Percentiles rank a stretch among this genome's conserved stretches.
phyloP scores from a whole-genome alignment of 2,113 vertebrate genomes.

The Cheirogaleus medius region DNA sequence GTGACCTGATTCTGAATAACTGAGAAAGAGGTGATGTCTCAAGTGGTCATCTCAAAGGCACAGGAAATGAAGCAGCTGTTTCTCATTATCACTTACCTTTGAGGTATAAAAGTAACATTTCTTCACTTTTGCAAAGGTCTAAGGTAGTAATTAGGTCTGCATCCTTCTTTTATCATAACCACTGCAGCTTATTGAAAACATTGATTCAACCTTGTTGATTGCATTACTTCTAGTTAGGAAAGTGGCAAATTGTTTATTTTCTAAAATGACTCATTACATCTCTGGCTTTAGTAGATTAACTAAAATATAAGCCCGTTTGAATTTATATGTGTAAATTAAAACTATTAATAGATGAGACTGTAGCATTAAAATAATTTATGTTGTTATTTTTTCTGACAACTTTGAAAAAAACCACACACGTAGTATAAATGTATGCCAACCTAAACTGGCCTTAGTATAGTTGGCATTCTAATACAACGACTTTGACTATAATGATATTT shows the following conservation, averaged over 20 bases:
- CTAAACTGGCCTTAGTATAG: not conserved
- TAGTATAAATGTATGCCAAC: not conserved
- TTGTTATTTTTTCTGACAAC: not conserved
- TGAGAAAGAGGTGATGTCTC: slow-evolving; percentile 55
- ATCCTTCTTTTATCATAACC: slow-evolving; percentile 19
- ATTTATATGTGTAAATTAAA: not conserved
- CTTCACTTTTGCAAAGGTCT: slow-evolving; percentile 33
- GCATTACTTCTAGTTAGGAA: slow-evolving; percentile 41
- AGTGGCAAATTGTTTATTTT: slow-evolving; percentile 29
- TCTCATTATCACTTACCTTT: slow-evolving; percentile 52
- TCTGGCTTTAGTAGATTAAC: not conserved
- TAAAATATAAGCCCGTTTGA: not conserved
- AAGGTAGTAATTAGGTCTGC: not conserved
- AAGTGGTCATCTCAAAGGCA: slow-evolving; percentile 6
- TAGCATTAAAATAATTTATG: not conserved
- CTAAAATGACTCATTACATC: slow-evolving; percentile 52
- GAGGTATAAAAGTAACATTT: slow-evolving; percentile 35
- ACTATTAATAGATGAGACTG: not conserved
- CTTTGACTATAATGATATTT: not conserved
- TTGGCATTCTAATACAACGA: not conserved
- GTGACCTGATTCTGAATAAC: slow-evolving; percentile 65
- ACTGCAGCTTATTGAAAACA: slow-evolving; percentile 5
- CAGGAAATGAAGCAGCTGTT: slow-evolving; percentile 68
- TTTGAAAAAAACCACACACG: not conserved
- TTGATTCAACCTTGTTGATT: not conserved